Evolutionary conservation across 2,797 vertebrate species (phyloP).

Genomic region (Peromyscus attwateri): DNA sequence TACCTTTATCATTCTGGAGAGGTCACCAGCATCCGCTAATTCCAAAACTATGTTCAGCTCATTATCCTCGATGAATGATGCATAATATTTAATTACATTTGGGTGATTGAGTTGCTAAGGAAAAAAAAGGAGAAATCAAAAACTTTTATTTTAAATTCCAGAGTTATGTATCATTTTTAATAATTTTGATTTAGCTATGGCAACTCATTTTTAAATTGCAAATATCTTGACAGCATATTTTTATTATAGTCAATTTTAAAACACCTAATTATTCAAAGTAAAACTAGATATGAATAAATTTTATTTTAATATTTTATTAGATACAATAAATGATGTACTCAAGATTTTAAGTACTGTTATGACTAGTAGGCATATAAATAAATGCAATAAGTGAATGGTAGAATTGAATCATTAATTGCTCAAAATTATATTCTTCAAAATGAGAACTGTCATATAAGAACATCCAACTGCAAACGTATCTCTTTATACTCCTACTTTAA

Average conservation of each 20-base stretch:
- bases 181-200: slow-evolving; percentile 11
- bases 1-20: slow-evolving; percentile 99
- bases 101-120: slow-evolving; percentile 98
- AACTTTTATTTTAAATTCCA: background rate
- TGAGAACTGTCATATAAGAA: background rate
- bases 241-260: slow-evolving; percentile 53
- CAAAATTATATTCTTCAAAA: slow-evolving; percentile 41
- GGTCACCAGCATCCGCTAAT: slow-evolving; percentile 97
- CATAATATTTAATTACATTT: slow-evolving; percentile 99
- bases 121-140: slow-evolving; percentile 65
- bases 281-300: slow-evolving; percentile 18
- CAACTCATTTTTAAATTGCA: slow-evolving; percentile 14
- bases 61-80: slow-evolving; percentile 99
- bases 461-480: background rate
- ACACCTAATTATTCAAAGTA: slow-evolving; percentile 46
- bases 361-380: background rate
- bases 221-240: slow-evolving; percentile 11
- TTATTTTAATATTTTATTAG: slow-evolving; percentile 41
- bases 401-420: background rate
- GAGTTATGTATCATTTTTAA: slow-evolving; percentile 52
- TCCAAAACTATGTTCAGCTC: slow-evolving; percentile 99
- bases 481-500: background rate
- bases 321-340: background rate
- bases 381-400: background rate
- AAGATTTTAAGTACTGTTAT: background rate